Evolutionary conservation across 2,797 vertebrate genomes (phyloP).

Genomic region (Mus spretus): DNA sequence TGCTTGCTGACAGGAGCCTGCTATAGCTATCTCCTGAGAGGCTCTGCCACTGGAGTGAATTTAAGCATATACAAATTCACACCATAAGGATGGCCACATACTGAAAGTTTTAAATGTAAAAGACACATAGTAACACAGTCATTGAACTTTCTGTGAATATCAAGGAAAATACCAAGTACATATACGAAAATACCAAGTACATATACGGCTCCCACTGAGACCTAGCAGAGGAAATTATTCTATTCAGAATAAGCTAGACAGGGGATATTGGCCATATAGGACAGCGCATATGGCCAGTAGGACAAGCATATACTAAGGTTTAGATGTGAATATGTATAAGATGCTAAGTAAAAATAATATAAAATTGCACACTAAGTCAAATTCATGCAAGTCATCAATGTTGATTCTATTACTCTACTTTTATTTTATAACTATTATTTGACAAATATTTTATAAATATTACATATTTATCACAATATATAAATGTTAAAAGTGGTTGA

Average conservation of each 20-base stretch:
- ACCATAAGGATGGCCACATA: background rate
- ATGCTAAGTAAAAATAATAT: background rate
- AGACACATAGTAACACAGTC: background rate
- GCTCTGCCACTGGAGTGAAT: background rate
- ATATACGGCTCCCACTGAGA: background rate
- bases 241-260: background rate
- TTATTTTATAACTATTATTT: background rate
- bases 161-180: background rate
- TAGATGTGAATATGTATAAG: background rate
- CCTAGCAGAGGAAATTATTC: background rate
- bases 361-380: background rate
- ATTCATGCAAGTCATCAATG: background rate
- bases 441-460: background rate
- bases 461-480: background rate
- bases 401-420: background rate
- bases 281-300: background rate
- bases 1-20: too few relatives aligned
- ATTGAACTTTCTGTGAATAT: background rate
- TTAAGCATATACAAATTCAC: background rate
- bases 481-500: background rate
- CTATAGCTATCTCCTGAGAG: too few relatives aligned
- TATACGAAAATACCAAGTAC: background rate
- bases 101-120: slow-evolving; percentile 9
- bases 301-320: background rate
- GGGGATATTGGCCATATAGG: background rate